Conservation (phyloP, 2,113 vertebrate genomes). For the Colius striatus region DNA sequence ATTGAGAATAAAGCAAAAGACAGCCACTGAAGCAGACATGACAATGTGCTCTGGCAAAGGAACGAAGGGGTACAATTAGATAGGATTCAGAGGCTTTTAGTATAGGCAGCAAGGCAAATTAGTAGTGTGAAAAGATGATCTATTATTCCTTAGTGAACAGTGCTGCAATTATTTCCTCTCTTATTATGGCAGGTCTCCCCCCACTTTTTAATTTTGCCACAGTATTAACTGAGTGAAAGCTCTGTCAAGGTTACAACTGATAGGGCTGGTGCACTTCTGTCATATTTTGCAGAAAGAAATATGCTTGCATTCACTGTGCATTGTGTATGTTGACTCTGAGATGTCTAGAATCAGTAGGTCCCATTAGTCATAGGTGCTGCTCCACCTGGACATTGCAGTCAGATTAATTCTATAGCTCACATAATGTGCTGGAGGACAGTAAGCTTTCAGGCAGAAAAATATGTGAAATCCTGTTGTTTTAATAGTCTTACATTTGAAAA, state of each 20-base stretch:
- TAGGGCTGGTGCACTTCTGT: not conserved
- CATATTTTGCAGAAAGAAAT: not conserved
- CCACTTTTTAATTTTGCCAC: not conserved
- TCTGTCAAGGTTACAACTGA: not conserved
- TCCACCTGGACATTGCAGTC: not conserved
- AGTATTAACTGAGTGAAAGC: conserved; percentile 7
- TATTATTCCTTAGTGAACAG: not conserved
- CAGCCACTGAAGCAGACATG: not conserved
- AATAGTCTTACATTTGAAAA: not conserved
- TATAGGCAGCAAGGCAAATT: conserved; percentile 34
- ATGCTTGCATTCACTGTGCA: not conserved
- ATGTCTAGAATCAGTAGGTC: not conserved
- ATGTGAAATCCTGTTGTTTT: not conserved
- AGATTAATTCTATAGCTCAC: not conserved
- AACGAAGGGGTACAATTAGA: not conserved
- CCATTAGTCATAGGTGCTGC: not conserved
- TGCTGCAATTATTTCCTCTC: conserved; percentile 34
- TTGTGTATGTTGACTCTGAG: not conserved
- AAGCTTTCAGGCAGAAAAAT: not conserved
- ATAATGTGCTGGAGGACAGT: not conserved
- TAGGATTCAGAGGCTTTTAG: conserved; percentile 21
- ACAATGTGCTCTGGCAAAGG: conserved; percentile 1
- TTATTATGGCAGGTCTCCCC: not conserved
- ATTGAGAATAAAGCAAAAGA: not conserved
- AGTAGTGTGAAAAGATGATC: conserved; percentile 8